Evolutionary conservation across 2,888 invertebrate species (phyloP).

Genomic region (Congeria kusceri): DNA sequence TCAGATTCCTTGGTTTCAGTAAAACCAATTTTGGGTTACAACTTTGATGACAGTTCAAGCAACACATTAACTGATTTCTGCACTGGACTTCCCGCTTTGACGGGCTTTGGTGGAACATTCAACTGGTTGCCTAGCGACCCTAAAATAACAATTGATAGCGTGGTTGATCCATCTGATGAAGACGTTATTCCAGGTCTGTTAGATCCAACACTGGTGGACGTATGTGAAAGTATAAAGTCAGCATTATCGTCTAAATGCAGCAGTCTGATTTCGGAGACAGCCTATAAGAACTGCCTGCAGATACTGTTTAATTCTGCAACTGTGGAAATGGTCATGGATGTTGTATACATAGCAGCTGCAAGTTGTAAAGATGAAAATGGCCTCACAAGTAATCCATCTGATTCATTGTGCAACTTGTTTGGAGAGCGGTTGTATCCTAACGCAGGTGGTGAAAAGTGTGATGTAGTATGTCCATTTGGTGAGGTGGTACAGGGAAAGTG

Average conservation of each 20-base stretch:
- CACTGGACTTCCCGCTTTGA: constrained; percentile 19
- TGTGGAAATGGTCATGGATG: neutral
- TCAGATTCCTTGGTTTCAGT: neutral
- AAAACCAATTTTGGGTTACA: constrained; percentile 14
- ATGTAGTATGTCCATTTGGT: constrained; percentile 51
- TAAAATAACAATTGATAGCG: constrained; percentile 12
- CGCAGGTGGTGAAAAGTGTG: constrained; percentile 62
- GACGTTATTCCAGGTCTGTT: neutral
- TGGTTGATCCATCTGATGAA: constrained; percentile 12
- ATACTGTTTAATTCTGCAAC: no score
- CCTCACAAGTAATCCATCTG: constrained; percentile 49
- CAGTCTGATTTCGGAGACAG: no score
- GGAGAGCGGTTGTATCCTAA: constrained; percentile 50
- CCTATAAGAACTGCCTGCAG: no score
- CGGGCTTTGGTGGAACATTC: constrained; percentile 13
- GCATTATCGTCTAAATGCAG: neutral
- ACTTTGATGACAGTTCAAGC: constrained; percentile 47
- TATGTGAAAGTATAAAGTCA: constrained; percentile 22
- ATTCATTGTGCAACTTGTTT: constrained; percentile 61
- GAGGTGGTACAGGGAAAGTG: constrained; percentile 21
- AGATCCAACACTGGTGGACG: neutral
- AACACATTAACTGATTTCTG: constrained; percentile 22
- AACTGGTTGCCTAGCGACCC: constrained; percentile 36
- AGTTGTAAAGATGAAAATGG: constrained; percentile 49
- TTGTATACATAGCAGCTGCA: constrained; percentile 51